Evolutionary conservation across 2,797 vertebrate genomes (phyloP), one percentile per base, ranked within the genome.

Genomic region (Neostethus bicornis): DNA sequence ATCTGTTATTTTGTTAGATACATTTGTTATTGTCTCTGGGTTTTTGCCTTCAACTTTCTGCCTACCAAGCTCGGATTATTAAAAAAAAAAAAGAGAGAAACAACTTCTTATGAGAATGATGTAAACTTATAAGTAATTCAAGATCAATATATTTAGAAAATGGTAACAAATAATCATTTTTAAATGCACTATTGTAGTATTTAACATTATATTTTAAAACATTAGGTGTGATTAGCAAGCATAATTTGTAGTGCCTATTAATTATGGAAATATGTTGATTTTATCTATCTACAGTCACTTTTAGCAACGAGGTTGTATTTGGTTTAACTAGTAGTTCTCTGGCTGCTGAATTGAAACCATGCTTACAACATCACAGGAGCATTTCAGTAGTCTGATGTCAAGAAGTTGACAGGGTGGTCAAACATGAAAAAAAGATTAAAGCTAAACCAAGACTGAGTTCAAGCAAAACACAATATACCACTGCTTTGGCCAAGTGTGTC

Each of bases 401-500:
- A 43, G 14, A 24, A 52, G 19, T 31, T 44, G 53, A 61, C 43
- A 29, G 35, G 16, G 28, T 28, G 49, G 69, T 51, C 55, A 58
- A 58, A 71, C 34, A 34, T 39, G 43, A 32, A 53, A 61, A 12
- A 41, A 41, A 10, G 38, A 21, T 41, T 60, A 59, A 47, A 62
- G 43, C 58, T 55, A 21, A 63, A 83, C 54, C 19, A 51, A 60
- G 31, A 57, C 37, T 60, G 53, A 74, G 54, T 47, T 61, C 9
- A 25, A 56, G 62, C 37, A 61, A 68, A 65, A 77, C 65, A 61
- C 56, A 55, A 66, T 55, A 44, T 42, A 62, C 10, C 21, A 37
- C 37, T 7, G 26, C 43, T 58, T 46, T 39, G 34, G 28, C 32
- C 46, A n/a, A 41, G 44, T 7, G 66, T 25, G 51, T 58, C 23